Base-by-base conservation (phyloP, 2,888 invertebrate genomes). In the Noctua pronuba region DNA sequence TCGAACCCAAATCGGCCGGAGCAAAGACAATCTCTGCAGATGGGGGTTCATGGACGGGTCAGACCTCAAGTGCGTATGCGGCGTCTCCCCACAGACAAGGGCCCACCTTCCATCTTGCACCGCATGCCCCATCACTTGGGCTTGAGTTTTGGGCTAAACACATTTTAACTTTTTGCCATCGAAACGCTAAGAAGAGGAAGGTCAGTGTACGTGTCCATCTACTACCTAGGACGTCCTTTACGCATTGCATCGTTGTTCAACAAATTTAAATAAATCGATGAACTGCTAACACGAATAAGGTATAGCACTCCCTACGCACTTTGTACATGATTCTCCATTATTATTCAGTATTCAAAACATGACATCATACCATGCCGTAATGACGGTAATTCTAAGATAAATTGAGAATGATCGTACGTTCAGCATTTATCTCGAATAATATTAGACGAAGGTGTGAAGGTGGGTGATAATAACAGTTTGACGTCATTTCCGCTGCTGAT, bases 391-490 rank as follows among this genome's bases (percentile, higher is more conserved):
- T 60, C 64, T 52, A 4, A 35, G 72, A 73, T 67, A 78, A 86
- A 83, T 73, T 52, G 58, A 64, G 70, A 83, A 64, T 86, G 58
- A 83, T 73, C 66, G 24, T 73, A 68, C 46, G 31, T 49, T 28
- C 38, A 73, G 35, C 78, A 28, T 82, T 64, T 67, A 86, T 55
- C 70, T 73, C 35, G 31, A 21, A 69, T 60, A 52, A 41, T 58
- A 49, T 38, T 41, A 64, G 16, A 31, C 2, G 64, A 68, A 83
- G 83, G 83, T 83, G 83, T 86, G 16, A n/a, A 65, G 68, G 86
- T 88, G 83, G 86, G 88, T 31, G 60, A 66, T 77, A 62, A 76
- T 55, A 72, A 38, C 46, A 13, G 64, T 73, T 66, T 86, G 77
- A 88, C 31, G 86, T 88, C 80, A 86, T 84, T 49, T 88, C n/a